A percentile compares a stretch with the other conserved stretches of the same genome.
Evolutionary conservation across 2,888 invertebrate species (phyloP).

Genomic region (Caenorhabditis auriculariae): DNA sequence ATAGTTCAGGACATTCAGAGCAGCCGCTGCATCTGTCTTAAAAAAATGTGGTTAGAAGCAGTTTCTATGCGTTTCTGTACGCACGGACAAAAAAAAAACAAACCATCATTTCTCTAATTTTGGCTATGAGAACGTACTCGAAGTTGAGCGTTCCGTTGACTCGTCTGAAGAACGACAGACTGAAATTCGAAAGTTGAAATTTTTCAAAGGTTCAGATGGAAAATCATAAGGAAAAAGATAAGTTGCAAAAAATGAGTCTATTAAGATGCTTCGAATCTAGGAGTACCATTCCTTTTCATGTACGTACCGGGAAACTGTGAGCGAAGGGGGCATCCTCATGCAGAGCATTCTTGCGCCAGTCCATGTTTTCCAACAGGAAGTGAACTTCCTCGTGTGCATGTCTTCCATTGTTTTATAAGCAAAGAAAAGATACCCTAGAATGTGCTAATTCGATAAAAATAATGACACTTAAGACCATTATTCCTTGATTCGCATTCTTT

Average conservation of each 20-base stretch:
- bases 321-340: slow-evolving; percentile 30
- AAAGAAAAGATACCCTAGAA: slow-evolving; percentile 47
- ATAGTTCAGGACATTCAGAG: slow-evolving; percentile 43
- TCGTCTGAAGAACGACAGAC: slow-evolving; percentile 45
- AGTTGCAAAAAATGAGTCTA: slow-evolving; percentile 1
- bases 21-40: slow-evolving; percentile 38
- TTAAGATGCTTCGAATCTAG: neutral
- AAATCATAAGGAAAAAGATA: neutral
- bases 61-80: neutral
- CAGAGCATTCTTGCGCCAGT: slow-evolving; percentile 50
- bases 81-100: neutral
- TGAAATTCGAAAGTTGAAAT: slow-evolving; percentile 6
- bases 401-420: slow-evolving; percentile 53
- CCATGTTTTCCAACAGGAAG: slow-evolving; percentile 50
- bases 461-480: neutral
- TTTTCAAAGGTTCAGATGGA: neutral
- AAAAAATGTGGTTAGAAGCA: neutral
- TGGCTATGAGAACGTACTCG: slow-evolving; percentile 43
- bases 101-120: slow-evolving; percentile 42
- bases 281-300: neutral
- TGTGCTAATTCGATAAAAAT: no score
- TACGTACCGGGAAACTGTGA: slow-evolving; percentile 32
- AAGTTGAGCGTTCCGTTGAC: slow-evolving; percentile 29
- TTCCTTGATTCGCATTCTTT: neutral
- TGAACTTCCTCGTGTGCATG: slow-evolving; percentile 45